Percentiles rank a stretch among this genome's conserved stretches.
Conservation (phyloP, 2,113 vertebrate species). For the Brachirus orientalis region DNA sequence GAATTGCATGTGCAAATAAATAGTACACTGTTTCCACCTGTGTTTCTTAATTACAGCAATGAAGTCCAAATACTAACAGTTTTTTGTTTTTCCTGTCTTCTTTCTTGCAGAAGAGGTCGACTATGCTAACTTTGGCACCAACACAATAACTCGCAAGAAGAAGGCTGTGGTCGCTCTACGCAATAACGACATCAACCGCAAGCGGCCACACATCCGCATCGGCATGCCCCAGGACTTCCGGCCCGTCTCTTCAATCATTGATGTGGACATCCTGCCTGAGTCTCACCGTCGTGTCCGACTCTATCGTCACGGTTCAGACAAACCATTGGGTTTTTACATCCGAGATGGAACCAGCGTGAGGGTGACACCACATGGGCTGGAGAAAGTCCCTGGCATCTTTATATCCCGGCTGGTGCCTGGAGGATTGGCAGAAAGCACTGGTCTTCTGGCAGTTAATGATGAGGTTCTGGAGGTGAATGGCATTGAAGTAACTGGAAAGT, state of each 20-base stretch:
- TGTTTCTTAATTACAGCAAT: background rate
- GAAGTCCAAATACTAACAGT: background rate
- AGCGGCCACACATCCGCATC: constrained; percentile 92
- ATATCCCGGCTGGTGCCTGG: constrained; percentile 97
- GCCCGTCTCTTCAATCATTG: constrained; percentile 97
- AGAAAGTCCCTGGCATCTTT: constrained; percentile 97
- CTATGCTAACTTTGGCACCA: constrained; percentile 89
- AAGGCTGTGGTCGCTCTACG: constrained; percentile 90
- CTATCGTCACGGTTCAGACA: constrained; percentile 94
- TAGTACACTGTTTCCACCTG: background rate
- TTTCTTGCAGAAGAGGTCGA: constrained; percentile 92
- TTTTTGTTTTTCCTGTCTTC: constrained; percentile 12
- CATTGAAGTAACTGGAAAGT: constrained; percentile 97
- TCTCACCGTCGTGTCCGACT: constrained; percentile 94
- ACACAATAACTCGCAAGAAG: constrained; percentile 90
- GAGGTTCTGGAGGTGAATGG: constrained; percentile 99
- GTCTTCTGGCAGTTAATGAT: constrained; percentile 96
- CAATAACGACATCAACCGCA: constrained; percentile 91
- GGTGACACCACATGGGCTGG: constrained; percentile 93
- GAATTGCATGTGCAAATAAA: background rate
- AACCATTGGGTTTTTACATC: constrained; percentile 97
- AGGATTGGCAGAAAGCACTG: constrained; percentile 95
- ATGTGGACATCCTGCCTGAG: constrained; percentile 97
- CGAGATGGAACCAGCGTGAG: constrained; percentile 94
- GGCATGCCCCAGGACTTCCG: constrained; percentile 96